Conservation (phyloP, 2,888 invertebrate genomes). For the Frankliniella intonsa region DNA sequence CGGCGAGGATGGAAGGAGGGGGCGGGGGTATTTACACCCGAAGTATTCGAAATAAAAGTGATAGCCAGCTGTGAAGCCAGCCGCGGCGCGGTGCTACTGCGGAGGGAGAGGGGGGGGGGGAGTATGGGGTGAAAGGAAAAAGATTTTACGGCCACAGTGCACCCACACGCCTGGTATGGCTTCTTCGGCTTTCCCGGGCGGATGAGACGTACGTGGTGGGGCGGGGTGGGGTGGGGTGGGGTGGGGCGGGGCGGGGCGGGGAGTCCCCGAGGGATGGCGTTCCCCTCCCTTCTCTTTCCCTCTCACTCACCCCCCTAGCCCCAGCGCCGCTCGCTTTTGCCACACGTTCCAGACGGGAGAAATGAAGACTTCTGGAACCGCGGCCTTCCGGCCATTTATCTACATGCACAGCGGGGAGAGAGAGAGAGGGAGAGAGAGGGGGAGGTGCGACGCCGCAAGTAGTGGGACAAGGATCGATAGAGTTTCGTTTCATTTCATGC, state of each 20-base stretch:
- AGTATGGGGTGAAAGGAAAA: too few species aligned
- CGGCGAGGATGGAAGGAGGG: too few species aligned
- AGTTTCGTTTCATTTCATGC: conserved; percentile 16
- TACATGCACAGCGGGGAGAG: neutral
- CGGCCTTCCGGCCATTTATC: neutral
- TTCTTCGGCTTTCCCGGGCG: too few species aligned
- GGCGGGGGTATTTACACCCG: too few species aligned
- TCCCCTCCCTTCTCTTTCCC: neutral
- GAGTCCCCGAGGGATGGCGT: neutral
- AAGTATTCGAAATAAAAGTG: too few species aligned
- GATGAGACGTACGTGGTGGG: too few species aligned
- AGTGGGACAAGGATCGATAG: conserved; percentile 8
- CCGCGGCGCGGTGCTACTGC: too few species aligned
- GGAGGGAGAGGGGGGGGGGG: too few species aligned
- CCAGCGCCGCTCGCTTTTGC: too few species aligned
- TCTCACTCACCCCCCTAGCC: neutral
- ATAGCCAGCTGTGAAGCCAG: too few species aligned
- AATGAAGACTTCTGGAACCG: conserved; percentile 7
- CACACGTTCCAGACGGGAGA: neutral
- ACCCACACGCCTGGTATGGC: neutral
- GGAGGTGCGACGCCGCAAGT: neutral
- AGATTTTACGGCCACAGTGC: neutral
- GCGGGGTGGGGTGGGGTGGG: too few species aligned
- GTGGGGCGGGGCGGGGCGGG: neutral
- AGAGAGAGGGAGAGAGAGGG: neutral